Evolutionary conservation across 37 sponge, comb jelly and placozoan genomes (phyloP).

Genomic region (Lycopodina hypogea): DNA sequence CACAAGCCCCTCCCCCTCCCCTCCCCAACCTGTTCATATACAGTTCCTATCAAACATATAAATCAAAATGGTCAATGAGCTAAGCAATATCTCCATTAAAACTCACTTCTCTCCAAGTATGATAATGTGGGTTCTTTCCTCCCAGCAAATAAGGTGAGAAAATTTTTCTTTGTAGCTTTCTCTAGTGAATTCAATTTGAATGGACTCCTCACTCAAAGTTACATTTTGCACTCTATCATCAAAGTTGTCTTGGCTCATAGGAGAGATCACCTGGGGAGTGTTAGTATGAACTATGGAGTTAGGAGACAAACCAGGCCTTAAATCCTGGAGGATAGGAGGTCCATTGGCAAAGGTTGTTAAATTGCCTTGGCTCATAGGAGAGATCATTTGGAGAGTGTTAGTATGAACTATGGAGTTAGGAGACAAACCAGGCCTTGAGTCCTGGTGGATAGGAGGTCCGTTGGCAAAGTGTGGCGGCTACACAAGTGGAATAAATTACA

Average conservation of each 20-base stretch:
- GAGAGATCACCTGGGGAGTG: neutral
- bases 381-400: too few species aligned
- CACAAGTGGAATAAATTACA: too few species aligned
- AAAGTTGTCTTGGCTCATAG: conserved; percentile 8
- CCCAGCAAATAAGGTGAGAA: conserved; percentile 48
- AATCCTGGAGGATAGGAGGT: too few species aligned
- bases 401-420: too few species aligned
- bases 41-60: neutral
- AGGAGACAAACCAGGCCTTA: too few species aligned
- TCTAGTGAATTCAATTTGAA: conserved; percentile 13
- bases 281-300: neutral
- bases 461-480: too few species aligned
- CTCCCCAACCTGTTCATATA: neutral
- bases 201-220: neutral
- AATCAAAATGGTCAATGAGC: neutral
- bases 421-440: too few species aligned
- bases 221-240: conserved; percentile 2
- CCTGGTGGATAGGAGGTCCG: too few species aligned
- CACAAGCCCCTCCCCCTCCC: too few species aligned
- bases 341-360: too few species aligned
- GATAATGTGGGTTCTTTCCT: conserved; percentile 46
- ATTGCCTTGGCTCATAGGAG: too few species aligned
- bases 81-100: neutral
- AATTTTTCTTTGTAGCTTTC: conserved; percentile 53
- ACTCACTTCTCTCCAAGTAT: conserved; percentile 45